Base-by-base conservation (phyloP, 64 coral and sea anemone species). In the Pachyseris speciosa region DNA sequence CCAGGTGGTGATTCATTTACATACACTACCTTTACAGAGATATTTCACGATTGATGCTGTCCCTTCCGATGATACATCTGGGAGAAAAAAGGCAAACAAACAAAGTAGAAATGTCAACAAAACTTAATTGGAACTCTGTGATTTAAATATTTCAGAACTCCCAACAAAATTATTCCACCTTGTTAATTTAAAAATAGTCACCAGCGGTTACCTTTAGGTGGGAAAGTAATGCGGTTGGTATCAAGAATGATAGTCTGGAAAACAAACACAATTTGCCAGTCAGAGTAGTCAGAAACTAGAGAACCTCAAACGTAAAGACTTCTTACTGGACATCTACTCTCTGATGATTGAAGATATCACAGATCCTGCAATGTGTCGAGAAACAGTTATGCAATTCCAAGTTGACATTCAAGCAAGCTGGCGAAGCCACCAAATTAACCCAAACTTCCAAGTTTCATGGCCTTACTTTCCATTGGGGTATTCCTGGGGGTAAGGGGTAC, bases 11-110 rank as follows among this genome's bases (percentile, higher is more conserved):
- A 55, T 34, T 75, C 36, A 3, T n/a, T n/a, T n/a, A 22, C 13
- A 47, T 37, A 8, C 34, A 75, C 72, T 91, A 96, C 94, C 73
- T 78, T 96, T 86, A 39, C 94, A 92, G 5, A 96, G 76, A 80
- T 75, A 93, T 65, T 89, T 96, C 84, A 96, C 67, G 16, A 96
- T 96, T 63, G 78, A 86, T 29, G 38, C 90, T 57, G 90, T 93
- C 9, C 94, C 94, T 25, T 75, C 83, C 41, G 52, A 7, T 48
- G 84, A 69, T 22, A 96, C 64, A 70, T 89, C 94, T 96, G 17
- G 38, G 76, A 85, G 36, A 9, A 39, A 15, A 60, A 91, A 31
- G 7, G 60, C 51, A 90, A 30, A 36, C 16, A 24, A 1, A 2
- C 3, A 26, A 1, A 27, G 20, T 63, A 3, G 22, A n/a, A 5